These are phyloP conservation scores for Phrynocephalus forsythii DNA, from an alignment of 2,797 vertebrate species.

Conservation along the genomic window DNA sequence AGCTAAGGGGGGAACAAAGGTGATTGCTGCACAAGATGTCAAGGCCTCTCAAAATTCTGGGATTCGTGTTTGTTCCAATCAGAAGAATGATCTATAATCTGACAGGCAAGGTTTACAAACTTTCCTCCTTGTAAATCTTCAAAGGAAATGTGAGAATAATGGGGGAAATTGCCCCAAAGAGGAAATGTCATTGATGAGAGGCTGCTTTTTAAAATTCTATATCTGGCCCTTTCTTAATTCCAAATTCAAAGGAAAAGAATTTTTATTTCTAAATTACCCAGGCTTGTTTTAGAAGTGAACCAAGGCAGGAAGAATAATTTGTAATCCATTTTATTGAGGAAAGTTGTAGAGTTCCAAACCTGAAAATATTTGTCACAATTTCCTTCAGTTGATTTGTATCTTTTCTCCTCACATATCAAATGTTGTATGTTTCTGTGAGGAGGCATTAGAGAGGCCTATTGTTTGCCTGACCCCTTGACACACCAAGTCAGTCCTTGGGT, in stretches of 20 bases:
- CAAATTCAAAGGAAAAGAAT: background rate
- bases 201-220: background rate
- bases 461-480: too few species aligned
- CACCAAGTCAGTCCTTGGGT: too few species aligned
- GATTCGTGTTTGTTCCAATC: background rate
- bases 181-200: background rate
- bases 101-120: background rate
- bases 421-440: background rate
- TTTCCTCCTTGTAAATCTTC: conserved; percentile 21
- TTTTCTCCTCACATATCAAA: background rate
- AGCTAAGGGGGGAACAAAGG: background rate
- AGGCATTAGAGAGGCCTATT: too few species aligned
- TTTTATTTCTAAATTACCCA: background rate
- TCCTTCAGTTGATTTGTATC: background rate
- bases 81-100: background rate
- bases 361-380: background rate
- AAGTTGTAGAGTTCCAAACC: background rate
- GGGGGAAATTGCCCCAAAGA: background rate
- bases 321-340: background rate
- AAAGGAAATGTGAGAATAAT: background rate
- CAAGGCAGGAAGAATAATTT: background rate
- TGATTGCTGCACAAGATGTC: background rate
- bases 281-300: background rate
- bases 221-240: background rate
- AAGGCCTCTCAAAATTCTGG: background rate